These are phyloP conservation scores for Cyprinella venusta DNA, from an alignment of 2,797 vertebrate genomes.

Conservation along the genomic window DNA sequence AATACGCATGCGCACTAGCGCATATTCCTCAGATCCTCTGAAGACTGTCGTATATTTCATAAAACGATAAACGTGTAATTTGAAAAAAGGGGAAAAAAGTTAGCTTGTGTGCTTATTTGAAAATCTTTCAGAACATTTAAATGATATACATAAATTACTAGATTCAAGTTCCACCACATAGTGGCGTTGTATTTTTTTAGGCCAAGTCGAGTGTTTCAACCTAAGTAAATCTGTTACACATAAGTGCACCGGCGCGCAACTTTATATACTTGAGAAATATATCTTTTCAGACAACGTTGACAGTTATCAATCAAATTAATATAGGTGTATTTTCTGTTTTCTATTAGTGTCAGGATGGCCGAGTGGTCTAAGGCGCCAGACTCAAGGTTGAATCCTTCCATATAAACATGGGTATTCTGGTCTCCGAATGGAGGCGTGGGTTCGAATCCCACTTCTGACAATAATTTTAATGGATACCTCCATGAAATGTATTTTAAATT, in stretches of 20 bases:
- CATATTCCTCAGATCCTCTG: background rate
- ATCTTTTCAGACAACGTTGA: accelerated
- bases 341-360: slow-evolving; percentile 61
- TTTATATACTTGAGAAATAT: accelerated
- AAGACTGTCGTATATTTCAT: too few relatives aligned
- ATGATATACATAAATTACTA: background rate
- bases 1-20: background rate
- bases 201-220: background rate
- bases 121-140: background rate
- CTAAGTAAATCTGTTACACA: background rate
- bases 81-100: background rate
- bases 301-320: accelerated
- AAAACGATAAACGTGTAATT: background rate
- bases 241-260: background rate
- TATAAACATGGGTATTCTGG: slow-evolving; percentile 46
- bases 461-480: accelerated
- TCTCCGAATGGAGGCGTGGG: slow-evolving; percentile 67
- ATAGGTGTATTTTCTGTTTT: accelerated
- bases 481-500: background rate
- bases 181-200: background rate
- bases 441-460: slow-evolving; percentile 67
- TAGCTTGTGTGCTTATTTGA: background rate
- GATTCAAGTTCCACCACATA: background rate
- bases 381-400: slow-evolving; percentile 61
- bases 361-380: slow-evolving; percentile 70